Evolutionary conservation across 2,113 vertebrate genomes (phyloP).

Genomic region (Hemiprocne comata): DNA sequence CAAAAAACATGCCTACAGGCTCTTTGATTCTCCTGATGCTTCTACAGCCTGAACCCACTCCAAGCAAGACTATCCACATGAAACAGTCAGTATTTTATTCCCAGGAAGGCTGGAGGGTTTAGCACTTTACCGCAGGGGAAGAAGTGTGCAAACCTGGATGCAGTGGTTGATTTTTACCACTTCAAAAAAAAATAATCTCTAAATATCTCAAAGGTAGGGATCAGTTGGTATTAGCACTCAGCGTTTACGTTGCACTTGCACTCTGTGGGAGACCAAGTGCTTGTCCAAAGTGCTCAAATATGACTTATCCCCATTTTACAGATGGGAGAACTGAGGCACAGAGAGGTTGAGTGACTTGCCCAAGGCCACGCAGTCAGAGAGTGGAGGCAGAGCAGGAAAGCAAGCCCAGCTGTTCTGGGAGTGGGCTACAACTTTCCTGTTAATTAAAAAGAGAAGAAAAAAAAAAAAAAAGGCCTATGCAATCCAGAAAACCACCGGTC

Average conservation of each 20-base stretch:
- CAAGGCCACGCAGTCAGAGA: constrained; percentile 52
- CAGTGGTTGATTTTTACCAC: constrained; percentile 31
- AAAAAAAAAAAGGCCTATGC: background rate
- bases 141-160: constrained; percentile 59
- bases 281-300: constrained; percentile 50
- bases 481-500: constrained; percentile 37
- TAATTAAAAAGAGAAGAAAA: background rate
- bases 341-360: constrained; percentile 59
- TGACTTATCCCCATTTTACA: constrained; percentile 66
- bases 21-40: background rate
- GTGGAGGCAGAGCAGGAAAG: constrained; percentile 55
- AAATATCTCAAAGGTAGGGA: constrained; percentile 36
- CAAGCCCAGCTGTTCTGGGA: background rate
- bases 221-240: constrained; percentile 32
- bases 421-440: background rate
- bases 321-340: constrained; percentile 66
- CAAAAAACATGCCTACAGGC: constrained; percentile 19
- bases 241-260: background rate
- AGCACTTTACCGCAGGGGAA: constrained; percentile 47
- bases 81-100: constrained; percentile 35
- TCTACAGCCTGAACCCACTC: constrained; percentile 21
- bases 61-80: background rate
- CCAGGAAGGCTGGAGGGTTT: constrained; percentile 58
- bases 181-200: background rate
- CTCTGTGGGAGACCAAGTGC: background rate